Evolutionary conservation across 2,888 invertebrate genomes (phyloP).

Genomic region (Acronicta psi): DNA sequence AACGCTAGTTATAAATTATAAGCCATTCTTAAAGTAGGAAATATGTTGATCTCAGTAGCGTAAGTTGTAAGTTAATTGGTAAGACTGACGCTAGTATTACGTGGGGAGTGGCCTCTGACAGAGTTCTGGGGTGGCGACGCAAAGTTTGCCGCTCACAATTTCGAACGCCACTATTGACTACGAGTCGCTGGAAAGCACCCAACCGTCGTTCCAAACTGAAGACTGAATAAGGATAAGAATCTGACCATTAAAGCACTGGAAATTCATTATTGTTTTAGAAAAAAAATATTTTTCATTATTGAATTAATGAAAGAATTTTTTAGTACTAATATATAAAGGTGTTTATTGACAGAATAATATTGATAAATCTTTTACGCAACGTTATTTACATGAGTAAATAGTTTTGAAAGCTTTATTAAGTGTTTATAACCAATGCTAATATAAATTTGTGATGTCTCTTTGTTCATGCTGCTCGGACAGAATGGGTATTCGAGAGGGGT

Average conservation of each 20-base stretch:
- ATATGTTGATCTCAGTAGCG: conserved; percentile 64
- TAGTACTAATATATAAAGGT: conserved; percentile 71
- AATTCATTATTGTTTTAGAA: conserved; percentile 53
- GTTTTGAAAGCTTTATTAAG: conserved; percentile 77
- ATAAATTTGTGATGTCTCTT: conserved; percentile 73
- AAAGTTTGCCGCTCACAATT: conserved; percentile 39
- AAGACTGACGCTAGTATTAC: conserved; percentile 73
- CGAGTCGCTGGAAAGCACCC: conserved; percentile 15
- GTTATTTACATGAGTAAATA: conserved; percentile 70
- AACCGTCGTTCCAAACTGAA: conserved; percentile 28
- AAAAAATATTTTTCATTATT: conserved; percentile 68
- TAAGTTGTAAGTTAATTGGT: conserved; percentile 63
- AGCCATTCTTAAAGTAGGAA: conserved; percentile 56
- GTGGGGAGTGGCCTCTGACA: conserved; percentile 57
- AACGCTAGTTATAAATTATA: conserved; percentile 61
- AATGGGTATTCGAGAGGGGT: conserved; percentile 84
- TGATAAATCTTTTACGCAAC: conserved; percentile 77
- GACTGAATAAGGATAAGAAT: conserved; percentile 47
- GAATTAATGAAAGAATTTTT: conserved; percentile 66
- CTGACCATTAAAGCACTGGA: conserved; percentile 41
- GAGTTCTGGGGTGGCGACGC: conserved; percentile 54
- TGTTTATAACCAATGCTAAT: conserved; percentile 68
- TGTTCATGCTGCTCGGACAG: conserved; percentile 84
- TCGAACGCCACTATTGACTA: conserved; percentile 26
- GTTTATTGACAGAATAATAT: conserved; percentile 79